Evolutionary conservation across 2,888 invertebrate species (phyloP).

Genomic region (Metopia argyrocephala): DNA sequence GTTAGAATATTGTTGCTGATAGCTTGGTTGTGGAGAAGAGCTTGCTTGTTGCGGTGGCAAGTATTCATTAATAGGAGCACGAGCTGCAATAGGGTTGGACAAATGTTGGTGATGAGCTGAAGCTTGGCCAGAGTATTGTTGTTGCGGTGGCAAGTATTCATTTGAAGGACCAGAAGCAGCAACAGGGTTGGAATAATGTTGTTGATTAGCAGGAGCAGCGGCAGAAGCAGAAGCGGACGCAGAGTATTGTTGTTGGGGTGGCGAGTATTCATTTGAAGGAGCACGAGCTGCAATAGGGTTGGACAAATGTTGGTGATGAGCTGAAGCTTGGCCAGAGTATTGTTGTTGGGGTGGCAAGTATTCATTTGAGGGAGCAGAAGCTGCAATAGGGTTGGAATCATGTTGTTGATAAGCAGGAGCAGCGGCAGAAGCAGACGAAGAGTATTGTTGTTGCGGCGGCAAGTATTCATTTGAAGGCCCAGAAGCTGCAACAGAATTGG

Average conservation of each 20-base stretch:
- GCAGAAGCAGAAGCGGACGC: background rate
- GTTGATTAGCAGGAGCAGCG: constrained; percentile 16
- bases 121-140: constrained; percentile 26
- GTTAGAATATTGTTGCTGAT: constrained; percentile 29
- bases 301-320: constrained; percentile 4
- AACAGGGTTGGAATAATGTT: constrained; percentile 36
- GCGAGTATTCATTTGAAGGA: constrained; percentile 39
- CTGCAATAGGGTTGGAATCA: constrained; percentile 41
- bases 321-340: constrained; percentile 22
- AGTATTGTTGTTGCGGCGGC: constrained; percentile 1
- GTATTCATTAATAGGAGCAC: constrained; percentile 11
- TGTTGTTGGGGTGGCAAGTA: constrained; percentile 25
- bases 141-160: constrained; percentile 35
- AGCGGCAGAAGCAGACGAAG: constrained; percentile 28
- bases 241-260: constrained; percentile 33
- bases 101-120: constrained; percentile 10
- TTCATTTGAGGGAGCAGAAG: constrained; percentile 32
- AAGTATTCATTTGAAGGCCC: constrained; percentile 4
- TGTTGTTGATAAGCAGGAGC: constrained; percentile 15
- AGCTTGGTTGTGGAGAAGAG: constrained; percentile 33
- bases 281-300: constrained; percentile 25
- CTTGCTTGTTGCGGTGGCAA: constrained; percentile 2
- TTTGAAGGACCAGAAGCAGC: constrained; percentile 31
- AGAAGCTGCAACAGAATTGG: constrained; percentile 14
- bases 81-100: constrained; percentile 41